These are phyloP conservation scores for Emydura subglobosa DNA, from an alignment of 2,113 vertebrate species.

Conservation along the genomic window DNA sequence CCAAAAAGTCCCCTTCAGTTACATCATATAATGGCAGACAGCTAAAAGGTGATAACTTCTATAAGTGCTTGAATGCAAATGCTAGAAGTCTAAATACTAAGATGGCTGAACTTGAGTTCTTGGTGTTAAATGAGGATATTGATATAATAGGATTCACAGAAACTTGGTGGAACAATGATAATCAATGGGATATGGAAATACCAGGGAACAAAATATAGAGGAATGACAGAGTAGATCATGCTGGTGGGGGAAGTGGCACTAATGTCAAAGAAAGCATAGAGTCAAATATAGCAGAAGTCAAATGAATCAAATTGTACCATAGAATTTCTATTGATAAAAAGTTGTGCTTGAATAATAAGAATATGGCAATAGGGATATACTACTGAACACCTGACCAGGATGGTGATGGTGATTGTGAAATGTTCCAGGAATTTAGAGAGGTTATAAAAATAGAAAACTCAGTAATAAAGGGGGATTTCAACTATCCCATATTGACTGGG, in stretches of 20 bases:
- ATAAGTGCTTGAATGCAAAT: background rate
- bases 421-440: background rate
- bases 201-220: background rate
- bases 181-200: background rate
- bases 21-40: background rate
- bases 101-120: background rate
- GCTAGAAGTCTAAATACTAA: background rate
- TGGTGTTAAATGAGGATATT: background rate
- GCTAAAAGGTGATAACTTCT: background rate
- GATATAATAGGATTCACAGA: background rate
- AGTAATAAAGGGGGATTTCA: too few relatives aligned
- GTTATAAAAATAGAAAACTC: background rate
- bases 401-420: background rate
- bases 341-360: background rate
- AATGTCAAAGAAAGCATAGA: background rate
- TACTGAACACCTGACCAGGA: background rate
- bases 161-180: background rate
- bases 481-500: too few relatives aligned
- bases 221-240: background rate
- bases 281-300: background rate
- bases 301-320: background rate
- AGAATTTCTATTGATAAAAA: background rate
- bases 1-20: background rate
- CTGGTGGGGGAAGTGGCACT: background rate
- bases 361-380: background rate